A percentile compares a stretch with the other conserved stretches of the same genome.
Evolutionary conservation across 53 echinoderm and acorn worm genomes (phyloP).

Genomic region (Paracentrotus lividus): DNA sequence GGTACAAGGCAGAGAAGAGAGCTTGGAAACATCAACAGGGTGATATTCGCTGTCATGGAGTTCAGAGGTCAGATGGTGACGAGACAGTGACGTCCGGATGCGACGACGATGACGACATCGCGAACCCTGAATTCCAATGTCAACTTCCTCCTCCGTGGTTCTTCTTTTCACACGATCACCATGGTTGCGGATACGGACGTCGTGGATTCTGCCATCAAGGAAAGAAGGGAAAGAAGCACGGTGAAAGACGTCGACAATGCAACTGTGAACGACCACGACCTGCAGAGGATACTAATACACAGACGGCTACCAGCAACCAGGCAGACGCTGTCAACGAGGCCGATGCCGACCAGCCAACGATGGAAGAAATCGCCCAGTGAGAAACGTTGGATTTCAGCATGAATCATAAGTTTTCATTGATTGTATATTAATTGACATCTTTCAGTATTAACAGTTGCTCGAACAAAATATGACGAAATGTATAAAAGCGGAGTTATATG

Average conservation of each 20-base stretch:
- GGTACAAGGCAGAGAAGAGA: conserved; percentile 20
- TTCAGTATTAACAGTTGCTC: too few relatives aligned
- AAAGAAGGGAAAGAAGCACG: background rate
- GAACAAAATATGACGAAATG: too few relatives aligned
- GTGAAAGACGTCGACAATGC: background rate
- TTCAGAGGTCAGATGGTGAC: background rate
- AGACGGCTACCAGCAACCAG: background rate
- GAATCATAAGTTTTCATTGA: too few relatives aligned
- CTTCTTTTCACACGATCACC: background rate
- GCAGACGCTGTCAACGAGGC: background rate
- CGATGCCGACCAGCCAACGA: background rate
- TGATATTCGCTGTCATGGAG: too few relatives aligned
- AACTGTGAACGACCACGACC: background rate
- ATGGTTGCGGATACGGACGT: background rate
- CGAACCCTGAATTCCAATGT: background rate
- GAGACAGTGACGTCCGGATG: background rate
- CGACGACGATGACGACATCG: background rate
- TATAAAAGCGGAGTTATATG: too few relatives aligned
- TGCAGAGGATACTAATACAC: background rate
- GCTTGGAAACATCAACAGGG: background rate
- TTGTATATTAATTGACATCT: too few relatives aligned
- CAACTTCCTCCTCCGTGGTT: conserved; percentile 13
- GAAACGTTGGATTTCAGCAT: background rate
- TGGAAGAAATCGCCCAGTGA: background rate
- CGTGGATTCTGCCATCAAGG: too few relatives aligned